Evolutionary conservation across 2,888 invertebrate genomes (phyloP), one percentile per base, ranked within the genome.

Genomic region (Anthoptus insignis): DNA sequence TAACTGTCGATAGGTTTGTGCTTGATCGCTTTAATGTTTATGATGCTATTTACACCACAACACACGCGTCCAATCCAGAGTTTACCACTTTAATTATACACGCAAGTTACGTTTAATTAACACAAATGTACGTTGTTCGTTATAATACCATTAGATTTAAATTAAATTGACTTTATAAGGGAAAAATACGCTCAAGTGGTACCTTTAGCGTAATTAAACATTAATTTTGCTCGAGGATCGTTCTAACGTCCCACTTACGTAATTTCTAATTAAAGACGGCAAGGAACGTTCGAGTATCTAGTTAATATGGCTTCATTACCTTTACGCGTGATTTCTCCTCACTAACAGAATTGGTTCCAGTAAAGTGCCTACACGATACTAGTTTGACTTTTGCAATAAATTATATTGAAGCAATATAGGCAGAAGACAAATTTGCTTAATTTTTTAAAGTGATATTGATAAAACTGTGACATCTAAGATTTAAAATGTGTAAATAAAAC

Each of bases 201-300:
- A 63, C 61, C 61, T 49, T 56, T 24, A 24, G 32, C 56, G 27
- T 63, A 56, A 63, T 63, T 63, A 56, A 63, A 63, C 61, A 63
- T 63, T 56, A 63, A 63, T 63, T 63, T 56, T 63, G 54, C 32
- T 37, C 47, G 56, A 63, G 49, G 37, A 63, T 63, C 54, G 54
- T 49, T 56, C 56, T 27, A 49, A 37, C 56, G 54, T 49, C 56
- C 54, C 22, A 63, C 47, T 63, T 63, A 49, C 56, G 61, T 63
- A 63, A 63, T 56, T 54, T 56, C 54, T 63, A 63, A 63, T 63
- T 61, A 61, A 61, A 61, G 53, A 45, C 29, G 32, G 32, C 54
- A 34, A 49, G 59, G 24, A 13, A 47, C n/a, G 47, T 45, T 11
- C 24, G 29, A 52, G 32, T 32, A 32, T 45, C 32, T 61, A 60